Evolutionary conservation across 2,888 invertebrate genomes (phyloP).

Genomic region (Sarcophaga carnaria): DNA sequence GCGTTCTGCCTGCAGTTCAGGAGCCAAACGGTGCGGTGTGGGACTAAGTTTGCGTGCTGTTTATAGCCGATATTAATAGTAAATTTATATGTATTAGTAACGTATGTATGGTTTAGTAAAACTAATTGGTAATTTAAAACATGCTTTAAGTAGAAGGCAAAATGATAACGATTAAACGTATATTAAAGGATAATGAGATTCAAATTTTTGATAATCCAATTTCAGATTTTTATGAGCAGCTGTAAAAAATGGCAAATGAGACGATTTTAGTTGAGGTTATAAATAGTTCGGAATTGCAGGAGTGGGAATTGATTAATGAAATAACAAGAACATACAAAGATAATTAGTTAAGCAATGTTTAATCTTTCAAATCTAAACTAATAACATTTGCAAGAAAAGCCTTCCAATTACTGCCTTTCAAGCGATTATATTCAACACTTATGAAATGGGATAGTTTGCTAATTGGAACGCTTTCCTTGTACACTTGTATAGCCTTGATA

Average conservation of each 20-base stretch:
- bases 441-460: background rate
- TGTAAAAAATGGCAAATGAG: slow-evolving; percentile 83
- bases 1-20: slow-evolving; percentile 87
- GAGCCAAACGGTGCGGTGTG: slow-evolving; percentile 85
- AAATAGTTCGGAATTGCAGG: slow-evolving; percentile 31
- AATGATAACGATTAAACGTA: background rate
- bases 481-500: background rate
- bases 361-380: no score
- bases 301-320: slow-evolving; percentile 36
- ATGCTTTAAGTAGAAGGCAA: slow-evolving; percentile 25
- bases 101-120: no score
- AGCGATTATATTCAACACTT: background rate
- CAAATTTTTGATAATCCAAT: slow-evolving; percentile 55
- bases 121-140: background rate
- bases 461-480: slow-evolving; percentile 37
- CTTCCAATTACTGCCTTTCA: slow-evolving; percentile 31
- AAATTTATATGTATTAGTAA: no score
- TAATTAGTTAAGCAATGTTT: slow-evolving; percentile 46
- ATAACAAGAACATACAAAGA: slow-evolving; percentile 14
- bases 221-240: slow-evolving; percentile 79
- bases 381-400: slow-evolving; percentile 1
- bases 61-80: background rate
- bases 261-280: slow-evolving; percentile 62
- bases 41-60: slow-evolving; percentile 88
- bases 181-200: slow-evolving; percentile 65